A percentile compares a stretch with the other conserved stretches of the same genome.
Evolutionary conservation across 2,888 invertebrate species (phyloP).

Genomic region (Ectobius pallidus): DNA sequence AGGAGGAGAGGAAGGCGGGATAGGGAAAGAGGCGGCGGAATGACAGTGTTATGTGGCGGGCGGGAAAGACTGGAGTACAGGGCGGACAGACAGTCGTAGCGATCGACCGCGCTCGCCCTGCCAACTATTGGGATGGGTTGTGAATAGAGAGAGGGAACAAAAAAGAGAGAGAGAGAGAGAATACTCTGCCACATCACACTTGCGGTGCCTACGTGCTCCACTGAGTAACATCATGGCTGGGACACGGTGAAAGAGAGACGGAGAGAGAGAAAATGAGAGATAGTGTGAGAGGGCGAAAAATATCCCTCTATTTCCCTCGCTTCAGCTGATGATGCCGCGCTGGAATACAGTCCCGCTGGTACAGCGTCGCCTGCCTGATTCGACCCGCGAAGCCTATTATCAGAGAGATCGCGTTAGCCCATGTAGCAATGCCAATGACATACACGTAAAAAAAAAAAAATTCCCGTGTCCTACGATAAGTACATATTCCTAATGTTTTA

Average conservation of each 20-base stretch:
- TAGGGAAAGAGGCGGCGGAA: neutral
- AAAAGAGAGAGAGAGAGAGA: constrained; percentile 40
- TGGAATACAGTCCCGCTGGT: neutral
- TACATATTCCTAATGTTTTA: too few species aligned
- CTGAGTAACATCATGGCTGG: constrained; percentile 38
- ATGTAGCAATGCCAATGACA: neutral
- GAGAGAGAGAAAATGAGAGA: constrained; percentile 34
- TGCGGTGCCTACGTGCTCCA: constrained; percentile 21
- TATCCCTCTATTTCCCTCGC: neutral
- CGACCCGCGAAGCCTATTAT: constrained; percentile 15
- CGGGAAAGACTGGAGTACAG: neutral
- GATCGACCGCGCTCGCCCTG: neutral
- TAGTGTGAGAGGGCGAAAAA: too few species aligned
- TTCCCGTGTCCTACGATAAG: too few species aligned
- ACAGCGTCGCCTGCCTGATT: neutral
- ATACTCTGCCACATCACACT: constrained; percentile 1
- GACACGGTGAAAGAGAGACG: constrained; percentile 40
- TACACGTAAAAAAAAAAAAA: too few species aligned
- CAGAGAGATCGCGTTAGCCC: neutral
- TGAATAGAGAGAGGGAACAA: neutral
- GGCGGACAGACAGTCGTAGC: neutral
- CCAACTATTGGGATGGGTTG: neutral
- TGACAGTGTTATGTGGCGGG: neutral
- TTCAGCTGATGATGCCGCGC: neutral
- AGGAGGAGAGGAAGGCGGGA: neutral